Conservation (phyloP, 2,888 invertebrate species). For the Chymomyza amoena region DNA sequence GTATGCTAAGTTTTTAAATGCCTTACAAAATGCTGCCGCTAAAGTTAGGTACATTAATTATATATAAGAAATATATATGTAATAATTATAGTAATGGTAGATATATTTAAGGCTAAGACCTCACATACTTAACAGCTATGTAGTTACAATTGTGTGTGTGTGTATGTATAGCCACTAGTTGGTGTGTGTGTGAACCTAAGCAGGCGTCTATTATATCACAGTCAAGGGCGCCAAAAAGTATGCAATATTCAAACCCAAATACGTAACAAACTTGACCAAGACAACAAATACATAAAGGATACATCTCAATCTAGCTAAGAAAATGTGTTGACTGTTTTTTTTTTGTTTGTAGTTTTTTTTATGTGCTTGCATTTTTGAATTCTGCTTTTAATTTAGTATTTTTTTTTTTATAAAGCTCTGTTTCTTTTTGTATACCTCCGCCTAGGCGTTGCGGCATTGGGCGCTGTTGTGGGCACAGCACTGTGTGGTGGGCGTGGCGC, state of each 20-base stretch:
- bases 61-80: constrained; percentile 19
- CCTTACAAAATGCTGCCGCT: constrained; percentile 58
- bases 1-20: constrained; percentile 49
- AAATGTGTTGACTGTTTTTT: constrained; percentile 11
- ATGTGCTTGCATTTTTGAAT: constrained; percentile 67
- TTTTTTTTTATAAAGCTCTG: constrained; percentile 21
- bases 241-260: constrained; percentile 72
- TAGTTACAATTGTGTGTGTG: constrained; percentile 54
- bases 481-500: constrained; percentile 82
- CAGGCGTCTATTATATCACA: constrained; percentile 33
- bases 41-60: constrained; percentile 38
- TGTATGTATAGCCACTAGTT: constrained; percentile 55
- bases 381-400: constrained; percentile 69
- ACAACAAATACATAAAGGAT: constrained; percentile 59
- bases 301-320: constrained; percentile 7
- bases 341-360: constrained; percentile 14
- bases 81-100: constrained; percentile 39
- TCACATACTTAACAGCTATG: constrained; percentile 60
- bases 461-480: constrained; percentile 80
- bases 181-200: constrained; percentile 43
- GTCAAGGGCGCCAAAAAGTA: constrained; percentile 65
- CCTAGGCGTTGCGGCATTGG: constrained; percentile 86
- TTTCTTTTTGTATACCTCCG: constrained; percentile 82
- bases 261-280: constrained; percentile 69
- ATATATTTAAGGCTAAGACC: constrained; percentile 60